Percentiles rank a stretch among this genome's conserved stretches.
phyloP scores from a whole-genome alignment of 2,113 vertebrate species.

The Platysternon megacephalum region DNA sequence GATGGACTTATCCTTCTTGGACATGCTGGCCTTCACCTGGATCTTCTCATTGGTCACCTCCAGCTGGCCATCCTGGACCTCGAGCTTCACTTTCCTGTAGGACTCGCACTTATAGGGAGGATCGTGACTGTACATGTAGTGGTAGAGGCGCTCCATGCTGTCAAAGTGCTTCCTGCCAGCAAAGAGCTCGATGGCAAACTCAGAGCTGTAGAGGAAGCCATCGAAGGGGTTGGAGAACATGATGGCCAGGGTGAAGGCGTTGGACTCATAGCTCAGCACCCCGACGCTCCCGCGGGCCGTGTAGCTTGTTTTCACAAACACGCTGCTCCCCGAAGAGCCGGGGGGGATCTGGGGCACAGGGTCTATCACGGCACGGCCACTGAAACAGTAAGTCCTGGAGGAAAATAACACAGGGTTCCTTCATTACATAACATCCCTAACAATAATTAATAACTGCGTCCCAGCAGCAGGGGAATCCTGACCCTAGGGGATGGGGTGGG shows the following conservation, averaged over 20 bases:
- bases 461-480: background rate
- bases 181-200: background rate
- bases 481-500: background rate
- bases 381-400: background rate
- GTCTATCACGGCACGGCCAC: fast-evolving
- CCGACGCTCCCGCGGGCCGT: background rate
- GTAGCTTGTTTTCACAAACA: background rate
- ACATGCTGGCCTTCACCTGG: background rate
- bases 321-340: background rate
- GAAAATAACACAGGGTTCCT: background rate
- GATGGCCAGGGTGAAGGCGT: background rate
- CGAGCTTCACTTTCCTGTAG: background rate
- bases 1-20: background rate
- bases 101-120: background rate
- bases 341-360: fast-evolving
- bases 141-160: background rate
- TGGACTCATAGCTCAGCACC: background rate
- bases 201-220: fast-evolving
- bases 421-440: background rate
- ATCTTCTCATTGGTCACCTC: background rate
- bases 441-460: background rate
- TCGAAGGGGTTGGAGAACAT: background rate
- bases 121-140: background rate
- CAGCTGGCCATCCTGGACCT: fast-evolving
- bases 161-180: background rate